Percentiles rank a stretch among this genome's conserved stretches.
Conservation (phyloP, 1,140 invertebrate species). For the Popillia japonica region DNA sequence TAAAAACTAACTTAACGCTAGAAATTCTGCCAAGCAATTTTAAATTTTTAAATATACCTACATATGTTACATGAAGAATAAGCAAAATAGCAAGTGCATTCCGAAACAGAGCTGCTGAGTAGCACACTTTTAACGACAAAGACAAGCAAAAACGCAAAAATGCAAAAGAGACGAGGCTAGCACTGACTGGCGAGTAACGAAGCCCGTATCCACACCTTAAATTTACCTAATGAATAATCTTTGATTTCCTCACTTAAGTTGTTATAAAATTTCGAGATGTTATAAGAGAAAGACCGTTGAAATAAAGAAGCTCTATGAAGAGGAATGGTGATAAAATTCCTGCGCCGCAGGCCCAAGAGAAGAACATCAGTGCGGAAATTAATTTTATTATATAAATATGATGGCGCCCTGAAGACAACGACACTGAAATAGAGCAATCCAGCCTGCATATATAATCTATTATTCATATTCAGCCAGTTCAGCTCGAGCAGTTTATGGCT, state of each 20-base stretch:
- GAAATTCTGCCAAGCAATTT: background rate
- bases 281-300: background rate
- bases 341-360: background rate
- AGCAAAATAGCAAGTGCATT: too few species aligned
- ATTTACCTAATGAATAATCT: background rate
- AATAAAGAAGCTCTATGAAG: background rate
- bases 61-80: too few species aligned
- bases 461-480: conserved; percentile 18
- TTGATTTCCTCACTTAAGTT: background rate
- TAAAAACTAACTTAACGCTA: conserved; percentile 7
- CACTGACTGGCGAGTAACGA: background rate
- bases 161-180: background rate
- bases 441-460: background rate
- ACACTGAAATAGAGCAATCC: conserved; percentile 6
- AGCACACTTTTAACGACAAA: background rate
- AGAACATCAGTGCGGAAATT: too few species aligned
- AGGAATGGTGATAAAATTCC: conserved; percentile 15
- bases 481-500: conserved; percentile 22
- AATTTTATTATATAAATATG: background rate
- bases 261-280: conserved; percentile 16
- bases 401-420: background rate
- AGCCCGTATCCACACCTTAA: background rate
- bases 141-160: background rate
- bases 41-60: too few species aligned
- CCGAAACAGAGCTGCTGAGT: background rate